Percentiles rank a stretch among this genome's conserved stretches.
Conservation (phyloP, 1,140 invertebrate genomes). For the Aphaenogaster rudis region DNA sequence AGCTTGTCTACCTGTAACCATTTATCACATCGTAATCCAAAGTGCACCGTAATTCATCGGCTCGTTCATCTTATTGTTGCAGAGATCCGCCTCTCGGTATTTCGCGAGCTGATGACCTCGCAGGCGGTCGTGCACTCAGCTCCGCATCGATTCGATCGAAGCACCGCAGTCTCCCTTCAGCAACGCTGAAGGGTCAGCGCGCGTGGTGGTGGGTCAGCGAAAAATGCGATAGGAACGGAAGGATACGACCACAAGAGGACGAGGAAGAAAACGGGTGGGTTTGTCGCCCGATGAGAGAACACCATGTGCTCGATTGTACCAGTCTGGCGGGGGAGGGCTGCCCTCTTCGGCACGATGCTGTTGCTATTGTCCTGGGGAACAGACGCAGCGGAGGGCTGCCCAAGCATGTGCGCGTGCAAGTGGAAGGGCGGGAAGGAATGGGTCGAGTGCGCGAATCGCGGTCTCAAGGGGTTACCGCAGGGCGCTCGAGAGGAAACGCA, state of each 20-base stretch:
- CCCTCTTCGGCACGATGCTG: conserved; percentile 68
- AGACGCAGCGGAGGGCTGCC: conserved; percentile 87
- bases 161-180: conserved; percentile 33
- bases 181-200: conserved; percentile 37
- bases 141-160: conserved; percentile 35
- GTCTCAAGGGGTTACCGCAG: conserved; percentile 92
- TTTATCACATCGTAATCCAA: conserved; percentile 7
- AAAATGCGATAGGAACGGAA: conserved; percentile 29
- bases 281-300: conserved; percentile 57
- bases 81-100: conserved; percentile 26
- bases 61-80: conserved; percentile 37
- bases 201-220: conserved; percentile 14
- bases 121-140: neutral
- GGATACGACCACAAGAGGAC: neutral
- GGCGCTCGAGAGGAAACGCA: conserved; percentile 95
- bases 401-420: conserved; percentile 93
- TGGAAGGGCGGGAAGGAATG: conserved; percentile 97
- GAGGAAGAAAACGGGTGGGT: conserved; percentile 9
- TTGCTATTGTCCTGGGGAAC: conserved; percentile 65
- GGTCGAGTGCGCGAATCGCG: conserved; percentile 93
- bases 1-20: neutral
- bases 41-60: conserved; percentile 10
- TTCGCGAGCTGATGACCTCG: conserved; percentile 44
- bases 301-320: conserved; percentile 71
- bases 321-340: conserved; percentile 70